Percentiles rank a stretch among this genome's conserved stretches.
Evolutionary conservation across 2,888 invertebrate species (phyloP).

Genomic region (Balanococcus diminutus): DNA sequence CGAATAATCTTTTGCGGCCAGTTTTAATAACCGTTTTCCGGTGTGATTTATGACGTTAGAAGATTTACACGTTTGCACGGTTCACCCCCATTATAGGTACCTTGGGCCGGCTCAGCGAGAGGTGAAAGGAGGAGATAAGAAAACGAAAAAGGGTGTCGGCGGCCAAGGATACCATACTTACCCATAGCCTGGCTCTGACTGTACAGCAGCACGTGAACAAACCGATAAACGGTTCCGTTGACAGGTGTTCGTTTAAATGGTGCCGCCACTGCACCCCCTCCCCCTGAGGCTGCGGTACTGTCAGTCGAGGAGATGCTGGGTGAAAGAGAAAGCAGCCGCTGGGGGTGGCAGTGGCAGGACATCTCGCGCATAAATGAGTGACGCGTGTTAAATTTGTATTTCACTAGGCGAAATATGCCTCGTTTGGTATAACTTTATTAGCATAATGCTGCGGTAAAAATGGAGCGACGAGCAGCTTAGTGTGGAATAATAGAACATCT

Average conservation of each 20-base stretch:
- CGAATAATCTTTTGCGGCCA: slow-evolving; percentile 6
- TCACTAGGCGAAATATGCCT: background rate
- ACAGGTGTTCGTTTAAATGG: background rate
- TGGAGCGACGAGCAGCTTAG: too few relatives aligned
- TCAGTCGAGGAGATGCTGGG: too few relatives aligned
- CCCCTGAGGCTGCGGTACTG: too few relatives aligned
- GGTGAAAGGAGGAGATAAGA: background rate
- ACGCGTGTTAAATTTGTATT: background rate
- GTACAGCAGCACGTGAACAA: background rate
- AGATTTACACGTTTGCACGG: background rate
- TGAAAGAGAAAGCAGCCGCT: background rate
- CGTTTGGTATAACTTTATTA: slow-evolving; percentile 12
- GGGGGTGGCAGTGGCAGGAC: background rate
- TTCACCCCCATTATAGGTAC: background rate
- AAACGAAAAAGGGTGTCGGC: background rate
- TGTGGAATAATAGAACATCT: background rate
- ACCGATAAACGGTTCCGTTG: slow-evolving; percentile 12
- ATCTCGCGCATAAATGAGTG: slow-evolving; percentile 2
- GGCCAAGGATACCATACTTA: background rate
- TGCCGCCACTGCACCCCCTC: too few relatives aligned
- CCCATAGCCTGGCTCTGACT: too few relatives aligned
- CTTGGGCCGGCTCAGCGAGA: background rate
- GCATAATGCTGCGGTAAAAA: background rate
- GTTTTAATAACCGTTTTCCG: slow-evolving; percentile 22
- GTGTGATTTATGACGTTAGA: background rate